Percentiles rank a stretch among this genome's conserved stretches.
These are phyloP conservation scores for Ceratina australensis DNA, from an alignment of 1,140 invertebrate species.

Conservation along the genomic window DNA sequence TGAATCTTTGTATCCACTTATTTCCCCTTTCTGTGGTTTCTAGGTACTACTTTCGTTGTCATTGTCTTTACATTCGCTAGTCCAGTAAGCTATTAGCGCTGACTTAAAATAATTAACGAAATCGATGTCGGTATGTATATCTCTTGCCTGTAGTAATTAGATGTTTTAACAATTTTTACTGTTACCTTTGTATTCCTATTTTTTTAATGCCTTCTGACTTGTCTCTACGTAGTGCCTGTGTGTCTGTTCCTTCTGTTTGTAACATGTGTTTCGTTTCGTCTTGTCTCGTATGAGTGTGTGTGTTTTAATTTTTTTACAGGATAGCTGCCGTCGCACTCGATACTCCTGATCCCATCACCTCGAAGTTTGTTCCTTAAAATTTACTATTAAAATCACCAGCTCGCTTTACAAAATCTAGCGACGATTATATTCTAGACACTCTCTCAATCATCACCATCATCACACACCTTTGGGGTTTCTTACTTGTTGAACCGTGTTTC, in stretches of 20 bases:
- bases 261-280: slow-evolving; percentile 1
- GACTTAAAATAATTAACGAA: slow-evolving; percentile 37
- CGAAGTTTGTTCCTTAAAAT: slow-evolving; percentile 20
- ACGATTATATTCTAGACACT: slow-evolving; percentile 3
- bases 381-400: slow-evolving; percentile 11
- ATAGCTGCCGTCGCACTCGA: slow-evolving; percentile 79
- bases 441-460: neutral
- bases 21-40: slow-evolving; percentile 52
- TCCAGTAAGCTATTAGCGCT: slow-evolving; percentile 41
- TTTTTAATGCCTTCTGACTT: no score
- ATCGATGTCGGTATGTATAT: slow-evolving; percentile 47
- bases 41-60: slow-evolving; percentile 53
- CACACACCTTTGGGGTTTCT: neutral
- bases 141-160: slow-evolving; percentile 6
- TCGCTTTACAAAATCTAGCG: slow-evolving; percentile 33
- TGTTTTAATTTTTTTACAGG: slow-evolving; percentile 75
- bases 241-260: neutral
- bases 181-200: neutral
- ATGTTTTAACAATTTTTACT: neutral
- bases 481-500: neutral
- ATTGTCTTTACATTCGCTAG: slow-evolving; percentile 44
- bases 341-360: slow-evolving; percentile 61
- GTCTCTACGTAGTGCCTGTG: neutral
- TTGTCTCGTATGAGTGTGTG: slow-evolving; percentile 25
- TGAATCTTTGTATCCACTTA: slow-evolving; percentile 21